Conservation (phyloP, 2,888 invertebrate genomes). For the Mystacides longicornis region DNA sequence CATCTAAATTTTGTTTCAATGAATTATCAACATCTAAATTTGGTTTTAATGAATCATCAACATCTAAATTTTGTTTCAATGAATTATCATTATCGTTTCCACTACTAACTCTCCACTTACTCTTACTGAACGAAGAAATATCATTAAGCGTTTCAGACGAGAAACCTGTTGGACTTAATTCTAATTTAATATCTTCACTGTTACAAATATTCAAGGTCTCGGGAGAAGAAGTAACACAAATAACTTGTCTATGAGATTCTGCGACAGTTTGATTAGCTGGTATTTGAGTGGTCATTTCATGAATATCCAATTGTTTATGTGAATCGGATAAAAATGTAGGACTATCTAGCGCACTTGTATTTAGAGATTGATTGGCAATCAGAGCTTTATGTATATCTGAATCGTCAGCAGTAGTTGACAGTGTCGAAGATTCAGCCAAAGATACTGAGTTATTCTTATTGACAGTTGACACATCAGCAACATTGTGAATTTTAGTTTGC, state of each 20-base stretch:
- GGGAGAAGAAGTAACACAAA: no score
- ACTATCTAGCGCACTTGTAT: no score
- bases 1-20: neutral
- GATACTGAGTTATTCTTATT: neutral
- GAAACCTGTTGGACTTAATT: neutral
- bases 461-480: neutral
- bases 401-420: neutral
- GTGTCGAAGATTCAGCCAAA: neutral
- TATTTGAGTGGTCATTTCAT: neutral
- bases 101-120: neutral
- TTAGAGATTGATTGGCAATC: no score
- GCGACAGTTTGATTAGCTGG: neutral
- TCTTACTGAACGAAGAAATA: neutral
- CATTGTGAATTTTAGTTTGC: conserved; percentile 30
- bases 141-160: neutral
- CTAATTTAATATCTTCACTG: neutral
- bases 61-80: neutral
- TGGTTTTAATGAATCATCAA: neutral
- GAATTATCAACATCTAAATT: neutral
- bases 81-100: neutral
- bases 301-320: neutral
- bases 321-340: neutral
- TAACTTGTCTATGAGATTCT: no score
- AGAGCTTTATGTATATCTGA: neutral
- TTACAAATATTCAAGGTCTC: neutral